Conservation (phyloP, 2,797 vertebrate species). For the Clarias laeviceps region DNA sequence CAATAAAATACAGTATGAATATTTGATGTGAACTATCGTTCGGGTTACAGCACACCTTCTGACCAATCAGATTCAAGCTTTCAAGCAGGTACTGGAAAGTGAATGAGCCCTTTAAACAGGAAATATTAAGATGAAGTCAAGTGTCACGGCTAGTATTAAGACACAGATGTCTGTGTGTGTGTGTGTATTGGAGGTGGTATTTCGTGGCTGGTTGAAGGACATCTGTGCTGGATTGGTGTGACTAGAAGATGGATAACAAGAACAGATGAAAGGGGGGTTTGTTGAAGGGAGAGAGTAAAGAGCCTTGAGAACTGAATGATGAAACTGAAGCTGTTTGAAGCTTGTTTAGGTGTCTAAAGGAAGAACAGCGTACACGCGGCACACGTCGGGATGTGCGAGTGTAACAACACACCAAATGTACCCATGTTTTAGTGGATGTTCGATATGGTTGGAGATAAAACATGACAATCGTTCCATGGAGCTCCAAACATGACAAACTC, state of each 20-base stretch:
- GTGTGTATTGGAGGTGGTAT: neutral
- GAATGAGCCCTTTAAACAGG: neutral
- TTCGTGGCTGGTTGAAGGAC: conserved; percentile 6
- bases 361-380: conserved; percentile 59
- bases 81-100: neutral
- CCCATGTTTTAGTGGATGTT: too few species aligned
- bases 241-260: conserved; percentile 11
- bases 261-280: conserved; percentile 56
- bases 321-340: conserved; percentile 63
- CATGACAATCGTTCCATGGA: neutral
- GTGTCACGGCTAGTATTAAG: neutral
- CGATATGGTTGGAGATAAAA: neutral
- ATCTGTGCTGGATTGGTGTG: conserved; percentile 35
- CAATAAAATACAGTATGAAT: neutral
- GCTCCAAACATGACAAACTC: neutral
- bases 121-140: conserved; percentile 8
- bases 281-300: conserved; percentile 59
- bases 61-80: neutral
- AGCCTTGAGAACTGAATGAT: conserved; percentile 44
- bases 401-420: too few species aligned
- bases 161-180: neutral
- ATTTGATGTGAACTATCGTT: neutral
- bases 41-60: neutral
- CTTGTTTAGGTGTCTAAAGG: conserved; percentile 57
- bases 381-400: conserved; percentile 47